These are phyloP conservation scores for Eurosta solidaginis DNA, from an alignment of 1,140 invertebrate species.

Conservation along the genomic window DNA sequence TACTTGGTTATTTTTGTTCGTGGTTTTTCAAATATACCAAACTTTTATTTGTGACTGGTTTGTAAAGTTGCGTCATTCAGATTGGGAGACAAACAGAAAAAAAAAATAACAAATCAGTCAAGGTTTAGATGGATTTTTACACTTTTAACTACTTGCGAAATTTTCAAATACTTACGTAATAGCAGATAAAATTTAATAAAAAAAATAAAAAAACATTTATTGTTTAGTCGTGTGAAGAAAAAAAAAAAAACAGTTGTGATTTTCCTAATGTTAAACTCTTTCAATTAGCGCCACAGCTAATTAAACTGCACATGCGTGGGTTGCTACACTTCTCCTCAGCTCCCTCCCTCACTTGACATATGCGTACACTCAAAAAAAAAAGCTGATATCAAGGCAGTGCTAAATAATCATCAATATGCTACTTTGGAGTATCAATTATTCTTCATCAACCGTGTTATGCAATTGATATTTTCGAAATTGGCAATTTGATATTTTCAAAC, in stretches of 20 bases:
- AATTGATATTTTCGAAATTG: too few relatives aligned
- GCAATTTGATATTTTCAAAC: too few relatives aligned
- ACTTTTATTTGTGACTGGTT: too few relatives aligned
- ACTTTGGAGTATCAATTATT: too few relatives aligned
- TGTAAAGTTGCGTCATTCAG: background rate
- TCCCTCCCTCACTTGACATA: background rate
- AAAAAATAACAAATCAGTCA: background rate
- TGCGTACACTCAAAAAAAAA: too few relatives aligned
- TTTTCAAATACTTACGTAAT: background rate
- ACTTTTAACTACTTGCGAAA: background rate
- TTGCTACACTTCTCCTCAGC: background rate
- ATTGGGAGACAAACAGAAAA: background rate
- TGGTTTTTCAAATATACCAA: background rate
- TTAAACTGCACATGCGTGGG: constrained; percentile 17
- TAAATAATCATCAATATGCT: too few relatives aligned
- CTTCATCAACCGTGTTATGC: too few relatives aligned
- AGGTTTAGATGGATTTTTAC: background rate
- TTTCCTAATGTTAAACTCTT: background rate
- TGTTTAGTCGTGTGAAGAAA: background rate
- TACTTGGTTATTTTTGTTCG: background rate
- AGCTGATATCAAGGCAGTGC: too few relatives aligned
- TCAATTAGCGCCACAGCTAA: constrained; percentile 3
- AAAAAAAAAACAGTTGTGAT: background rate
- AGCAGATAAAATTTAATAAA: background rate
- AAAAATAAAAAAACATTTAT: background rate